Conservation (phyloP, 2,888 invertebrate genomes). For the Gymnoscelis rufifasciata region DNA sequence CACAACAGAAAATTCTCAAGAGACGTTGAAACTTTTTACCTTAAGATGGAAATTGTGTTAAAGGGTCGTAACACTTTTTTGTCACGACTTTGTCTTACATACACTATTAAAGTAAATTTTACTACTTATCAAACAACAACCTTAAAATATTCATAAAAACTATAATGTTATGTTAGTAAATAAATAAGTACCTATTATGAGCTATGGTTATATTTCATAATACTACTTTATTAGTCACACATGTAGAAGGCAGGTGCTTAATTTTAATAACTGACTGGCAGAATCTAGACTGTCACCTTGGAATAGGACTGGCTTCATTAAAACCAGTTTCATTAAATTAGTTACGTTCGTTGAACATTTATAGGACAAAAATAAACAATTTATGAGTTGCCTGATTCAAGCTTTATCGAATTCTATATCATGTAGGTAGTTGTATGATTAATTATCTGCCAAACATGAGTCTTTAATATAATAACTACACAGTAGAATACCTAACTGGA, state of each 20-base stretch:
- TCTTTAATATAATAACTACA: neutral
- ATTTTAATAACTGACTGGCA: slow-evolving; percentile 14
- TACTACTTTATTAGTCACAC: neutral
- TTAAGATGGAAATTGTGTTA: slow-evolving; percentile 21
- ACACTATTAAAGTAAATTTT: too few relatives aligned
- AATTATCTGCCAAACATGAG: too few relatives aligned
- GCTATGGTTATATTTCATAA: neutral
- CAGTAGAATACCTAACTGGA: neutral
- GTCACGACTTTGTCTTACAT: too few relatives aligned
- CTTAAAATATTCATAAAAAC: too few relatives aligned
- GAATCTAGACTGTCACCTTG: slow-evolving; percentile 28
- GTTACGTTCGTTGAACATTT: slow-evolving; percentile 2
- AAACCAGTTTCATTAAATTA: slow-evolving; percentile 16
- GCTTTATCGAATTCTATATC: too few relatives aligned
- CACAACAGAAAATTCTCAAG: neutral
- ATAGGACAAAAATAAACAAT: neutral
- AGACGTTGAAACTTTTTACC: neutral
- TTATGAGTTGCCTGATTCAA: too few relatives aligned
- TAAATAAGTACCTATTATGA: too few relatives aligned
- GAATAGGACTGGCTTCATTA: slow-evolving; percentile 28
- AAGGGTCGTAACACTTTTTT: too few relatives aligned
- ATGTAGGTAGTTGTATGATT: too few relatives aligned
- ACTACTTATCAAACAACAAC: too few relatives aligned
- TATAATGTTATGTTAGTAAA: too few relatives aligned
- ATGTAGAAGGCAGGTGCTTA: slow-evolving; percentile 13